phyloP scores from a whole-genome alignment of 2,888 invertebrate species.

The Drosophila acutilabella region DNA sequence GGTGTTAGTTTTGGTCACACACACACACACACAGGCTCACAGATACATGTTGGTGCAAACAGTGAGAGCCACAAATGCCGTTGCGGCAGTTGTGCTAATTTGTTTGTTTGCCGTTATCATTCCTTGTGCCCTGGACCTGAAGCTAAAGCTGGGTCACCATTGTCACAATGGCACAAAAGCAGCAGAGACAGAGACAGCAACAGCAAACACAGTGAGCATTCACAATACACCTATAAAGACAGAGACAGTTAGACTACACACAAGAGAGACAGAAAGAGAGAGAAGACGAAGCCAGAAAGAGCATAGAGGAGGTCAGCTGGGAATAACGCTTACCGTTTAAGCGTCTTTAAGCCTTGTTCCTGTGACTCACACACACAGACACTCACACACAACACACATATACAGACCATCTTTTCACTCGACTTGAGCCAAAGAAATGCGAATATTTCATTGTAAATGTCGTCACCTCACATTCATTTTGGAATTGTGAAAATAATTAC shows the following conservation, averaged over 20 bases:
- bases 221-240: not conserved
- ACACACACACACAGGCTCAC: conserved; percentile 21
- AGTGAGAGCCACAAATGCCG: conserved; percentile 51
- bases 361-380: not conserved
- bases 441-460: not conserved
- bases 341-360: not conserved
- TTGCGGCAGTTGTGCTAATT: conserved; percentile 81
- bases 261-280: not conserved
- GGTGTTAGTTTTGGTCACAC: conserved; percentile 68
- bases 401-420: conserved; percentile 4
- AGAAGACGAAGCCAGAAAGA: conserved; percentile 7
- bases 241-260: not conserved
- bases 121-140: conserved; percentile 58
- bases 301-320: conserved; percentile 39
- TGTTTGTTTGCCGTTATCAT: conserved; percentile 80
- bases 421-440: not conserved
- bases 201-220: not conserved
- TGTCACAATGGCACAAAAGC: conserved; percentile 61
- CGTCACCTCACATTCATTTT: conserved; percentile 2
- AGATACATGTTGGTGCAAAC: conserved; percentile 41
- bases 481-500: not conserved
- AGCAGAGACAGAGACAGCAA: conserved; percentile 21
- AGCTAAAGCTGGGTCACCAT: conserved; percentile 61
- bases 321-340: conserved; percentile 22
- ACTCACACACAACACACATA: not conserved